Conservation (phyloP, 2,888 invertebrate species). For the Ligdia adustata region DNA sequence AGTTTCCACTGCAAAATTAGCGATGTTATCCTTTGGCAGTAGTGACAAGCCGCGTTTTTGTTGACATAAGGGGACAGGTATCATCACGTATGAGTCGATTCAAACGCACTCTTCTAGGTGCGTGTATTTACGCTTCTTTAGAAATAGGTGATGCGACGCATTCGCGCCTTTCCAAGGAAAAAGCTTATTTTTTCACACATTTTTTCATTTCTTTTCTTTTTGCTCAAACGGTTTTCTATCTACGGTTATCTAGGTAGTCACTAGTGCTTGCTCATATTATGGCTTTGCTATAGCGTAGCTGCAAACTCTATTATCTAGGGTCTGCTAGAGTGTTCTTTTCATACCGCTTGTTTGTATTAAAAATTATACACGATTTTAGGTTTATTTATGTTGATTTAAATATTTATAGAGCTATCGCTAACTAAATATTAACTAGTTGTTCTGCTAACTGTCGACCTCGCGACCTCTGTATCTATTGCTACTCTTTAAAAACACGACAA, state of each 20-base stretch:
- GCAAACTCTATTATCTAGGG: too few species aligned
- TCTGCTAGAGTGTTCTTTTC: too few species aligned
- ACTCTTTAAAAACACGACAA: too few species aligned
- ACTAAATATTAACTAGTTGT: too few species aligned
- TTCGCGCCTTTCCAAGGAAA: conserved; percentile 66
- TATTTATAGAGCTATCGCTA: too few species aligned
- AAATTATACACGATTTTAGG: too few species aligned
- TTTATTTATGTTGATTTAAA: too few species aligned
- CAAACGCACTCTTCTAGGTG: conserved; percentile 71
- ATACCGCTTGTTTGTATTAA: too few species aligned
- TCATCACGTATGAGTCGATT: conserved; percentile 64
- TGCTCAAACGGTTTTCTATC: conserved; percentile 32
- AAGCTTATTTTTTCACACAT: conserved; percentile 63
- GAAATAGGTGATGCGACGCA: conserved; percentile 74
- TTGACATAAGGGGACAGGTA: conserved; percentile 45
- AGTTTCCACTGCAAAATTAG: conserved; percentile 28
- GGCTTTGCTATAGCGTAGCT: too few species aligned
- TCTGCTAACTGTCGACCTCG: too few species aligned
- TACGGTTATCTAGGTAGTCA: conserved; percentile 3
- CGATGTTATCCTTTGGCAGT: conserved; percentile 34
- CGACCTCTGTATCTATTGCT: too few species aligned
- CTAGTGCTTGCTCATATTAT: neutral
- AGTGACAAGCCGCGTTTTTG: conserved; percentile 39
- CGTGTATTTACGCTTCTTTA: conserved; percentile 77
- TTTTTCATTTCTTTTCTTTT: conserved; percentile 44